These are phyloP conservation scores for Sebastes matsubarae DNA, from an alignment of 2,797 vertebrate species.

Conservation along the genomic window DNA sequence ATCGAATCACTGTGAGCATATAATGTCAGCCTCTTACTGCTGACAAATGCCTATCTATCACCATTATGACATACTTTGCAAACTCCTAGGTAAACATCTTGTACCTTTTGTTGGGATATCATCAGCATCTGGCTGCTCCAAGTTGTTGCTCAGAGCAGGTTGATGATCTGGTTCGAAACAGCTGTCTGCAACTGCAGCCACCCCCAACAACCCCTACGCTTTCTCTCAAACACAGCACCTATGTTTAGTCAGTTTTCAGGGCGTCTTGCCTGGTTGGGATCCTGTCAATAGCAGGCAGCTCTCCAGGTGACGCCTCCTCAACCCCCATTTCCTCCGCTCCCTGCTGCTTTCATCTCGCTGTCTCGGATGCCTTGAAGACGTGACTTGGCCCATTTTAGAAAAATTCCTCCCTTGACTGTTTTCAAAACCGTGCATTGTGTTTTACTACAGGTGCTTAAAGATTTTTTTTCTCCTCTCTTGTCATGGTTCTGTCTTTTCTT, in stretches of 20 bases:
- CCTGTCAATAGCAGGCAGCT: conserved; percentile 76
- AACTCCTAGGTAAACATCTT: not conserved
- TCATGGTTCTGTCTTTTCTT: conserved; percentile 22
- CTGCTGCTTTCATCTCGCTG: conserved; percentile 79
- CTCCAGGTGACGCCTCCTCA: conserved; percentile 76
- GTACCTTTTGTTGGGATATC: conserved; percentile 8
- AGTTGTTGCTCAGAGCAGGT: conserved; percentile 7
- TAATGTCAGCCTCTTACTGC: conserved; percentile 1
- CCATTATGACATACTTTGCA: not conserved
- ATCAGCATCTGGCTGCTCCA: conserved; percentile 14
- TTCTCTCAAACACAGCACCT: conserved; percentile 1
- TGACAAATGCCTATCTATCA: conserved; percentile 14
- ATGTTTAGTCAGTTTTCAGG: conserved; percentile 60
- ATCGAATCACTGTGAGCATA: conserved; percentile 4
- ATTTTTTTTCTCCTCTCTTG: conserved; percentile 42
- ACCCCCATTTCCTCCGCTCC: conserved; percentile 80
- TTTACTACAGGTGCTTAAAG: conserved; percentile 83
- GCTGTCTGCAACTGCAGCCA: conserved; percentile 58
- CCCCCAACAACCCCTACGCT: conserved; percentile 35
- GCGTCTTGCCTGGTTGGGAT: conserved; percentile 80
- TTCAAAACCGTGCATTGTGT: conserved; percentile 81
- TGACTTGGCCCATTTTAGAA: conserved; percentile 82
- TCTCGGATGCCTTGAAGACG: conserved; percentile 73
- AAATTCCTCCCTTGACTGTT: conserved; percentile 80
- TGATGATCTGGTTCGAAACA: conserved; percentile 57